Evolutionary conservation across 2,113 vertebrate species (phyloP).

Genomic region (Anhinga rufa): DNA sequence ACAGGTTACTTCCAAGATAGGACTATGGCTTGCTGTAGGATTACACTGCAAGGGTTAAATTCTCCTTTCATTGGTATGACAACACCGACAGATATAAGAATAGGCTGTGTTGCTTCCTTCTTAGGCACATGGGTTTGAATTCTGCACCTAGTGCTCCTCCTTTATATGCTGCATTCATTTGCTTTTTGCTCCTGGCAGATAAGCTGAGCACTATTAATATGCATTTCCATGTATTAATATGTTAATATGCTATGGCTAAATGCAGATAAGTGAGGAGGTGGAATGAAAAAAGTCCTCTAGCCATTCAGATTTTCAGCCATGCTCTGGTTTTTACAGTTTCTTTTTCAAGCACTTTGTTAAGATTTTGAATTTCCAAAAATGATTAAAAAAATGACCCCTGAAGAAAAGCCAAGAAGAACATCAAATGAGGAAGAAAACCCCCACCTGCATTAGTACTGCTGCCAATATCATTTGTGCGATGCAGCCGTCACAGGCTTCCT

Average conservation of each 20-base stretch:
- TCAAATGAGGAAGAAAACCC: not conserved
- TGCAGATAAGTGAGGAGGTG: slow-evolving; percentile 16
- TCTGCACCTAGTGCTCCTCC: not conserved
- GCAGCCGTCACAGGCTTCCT: not conserved
- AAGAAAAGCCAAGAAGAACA: not conserved
- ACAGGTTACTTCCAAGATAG: not conserved
- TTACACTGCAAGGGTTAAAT: not conserved
- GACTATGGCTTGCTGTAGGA: not conserved
- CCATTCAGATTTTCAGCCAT: not conserved
- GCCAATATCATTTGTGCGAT: not conserved
- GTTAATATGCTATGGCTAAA: slow-evolving; percentile 19
- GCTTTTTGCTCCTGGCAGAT: slow-evolving; percentile 43
- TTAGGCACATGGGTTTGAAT: not conserved
- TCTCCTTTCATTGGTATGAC: not conserved
- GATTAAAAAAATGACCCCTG: not conserved
- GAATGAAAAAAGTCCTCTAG: not conserved
- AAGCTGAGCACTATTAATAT: not conserved
- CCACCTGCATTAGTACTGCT: not conserved
- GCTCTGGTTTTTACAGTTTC: not conserved
- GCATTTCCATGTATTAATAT: slow-evolving; percentile 10
- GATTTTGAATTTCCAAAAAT: not conserved
- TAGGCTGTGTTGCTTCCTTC: not conserved
- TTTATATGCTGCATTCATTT: slow-evolving; percentile 8
- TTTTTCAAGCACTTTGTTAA: not conserved
- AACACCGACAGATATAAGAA: not conserved